Evolutionary conservation across 2,888 invertebrate species (phyloP).

Genomic region (Diadromus collaris): DNA sequence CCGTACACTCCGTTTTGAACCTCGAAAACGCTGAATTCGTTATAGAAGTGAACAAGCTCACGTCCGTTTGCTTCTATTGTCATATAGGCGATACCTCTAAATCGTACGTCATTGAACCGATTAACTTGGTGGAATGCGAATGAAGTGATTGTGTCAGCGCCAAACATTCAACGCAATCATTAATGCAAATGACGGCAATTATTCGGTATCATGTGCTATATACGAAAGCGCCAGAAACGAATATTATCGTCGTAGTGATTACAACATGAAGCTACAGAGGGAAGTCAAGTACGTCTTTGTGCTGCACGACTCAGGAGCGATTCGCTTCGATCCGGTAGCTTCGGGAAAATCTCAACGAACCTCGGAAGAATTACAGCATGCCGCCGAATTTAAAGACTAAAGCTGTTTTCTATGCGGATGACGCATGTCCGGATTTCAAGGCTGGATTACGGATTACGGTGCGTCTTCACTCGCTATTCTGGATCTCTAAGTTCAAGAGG

Average conservation of each 20-base stretch:
- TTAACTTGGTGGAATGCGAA: background rate
- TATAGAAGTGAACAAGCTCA: background rate
- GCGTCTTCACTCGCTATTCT: constrained; percentile 94
- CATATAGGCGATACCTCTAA: background rate
- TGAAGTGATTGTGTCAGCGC: background rate
- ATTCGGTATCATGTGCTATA: too few species aligned
- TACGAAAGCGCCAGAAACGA: too few species aligned
- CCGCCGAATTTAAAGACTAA: constrained; percentile 93
- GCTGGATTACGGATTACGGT: constrained; percentile 91
- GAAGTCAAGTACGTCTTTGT: constrained; percentile 94
- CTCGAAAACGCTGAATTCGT: background rate
- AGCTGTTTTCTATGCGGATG: constrained; percentile 91
- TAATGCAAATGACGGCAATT: too few species aligned
- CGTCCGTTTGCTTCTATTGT: background rate
- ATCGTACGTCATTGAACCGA: background rate
- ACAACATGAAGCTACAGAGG: too few species aligned
- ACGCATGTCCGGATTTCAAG: constrained; percentile 88
- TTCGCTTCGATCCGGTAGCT: constrained; percentile 88
- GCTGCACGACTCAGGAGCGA: constrained; percentile 92
- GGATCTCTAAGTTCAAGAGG: constrained; percentile 97
- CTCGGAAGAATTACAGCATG: constrained; percentile 82
- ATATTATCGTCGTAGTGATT: too few species aligned
- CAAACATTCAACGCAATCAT: too few species aligned
- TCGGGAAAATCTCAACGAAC: constrained; percentile 72
- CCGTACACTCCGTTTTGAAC: background rate